Percentiles rank a stretch among this genome's conserved stretches.
Conservation (phyloP, 37 sponge, comb jelly and placozoan species). For the Ianthella basta region DNA sequence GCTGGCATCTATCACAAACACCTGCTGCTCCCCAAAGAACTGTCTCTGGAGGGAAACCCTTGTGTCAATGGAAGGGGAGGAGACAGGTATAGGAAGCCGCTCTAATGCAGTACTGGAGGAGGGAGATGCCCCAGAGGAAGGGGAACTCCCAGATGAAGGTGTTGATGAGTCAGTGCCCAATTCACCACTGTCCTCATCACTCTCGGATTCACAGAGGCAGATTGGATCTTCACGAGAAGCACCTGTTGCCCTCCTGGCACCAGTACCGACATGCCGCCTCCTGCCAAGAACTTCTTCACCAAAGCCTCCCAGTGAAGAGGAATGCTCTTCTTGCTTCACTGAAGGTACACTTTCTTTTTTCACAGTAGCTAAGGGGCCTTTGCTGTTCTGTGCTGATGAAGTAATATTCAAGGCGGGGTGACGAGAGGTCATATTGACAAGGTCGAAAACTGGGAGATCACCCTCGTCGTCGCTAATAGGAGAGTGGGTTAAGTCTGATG, state of each 20-base stretch:
- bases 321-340: background rate
- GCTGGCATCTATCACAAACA: conserved; percentile 87
- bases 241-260: background rate
- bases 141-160: background rate
- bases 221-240: background rate
- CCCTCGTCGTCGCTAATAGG: background rate
- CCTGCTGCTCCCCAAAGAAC: conserved; percentile 46
- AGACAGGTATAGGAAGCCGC: background rate
- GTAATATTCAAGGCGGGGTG: background rate
- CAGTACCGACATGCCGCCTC: background rate
- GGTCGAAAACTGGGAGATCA: conserved; percentile 5
- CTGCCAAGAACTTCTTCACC: background rate
- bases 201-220: conserved; percentile 1
- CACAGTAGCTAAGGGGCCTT: background rate
- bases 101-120: background rate
- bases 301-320: too few relatives aligned
- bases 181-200: background rate
- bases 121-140: background rate
- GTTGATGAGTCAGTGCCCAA: background rate
- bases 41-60: conserved; percentile 1
- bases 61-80: background rate
- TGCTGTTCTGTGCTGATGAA: background rate
- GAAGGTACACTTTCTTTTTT: background rate
- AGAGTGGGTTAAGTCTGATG: too few relatives aligned
- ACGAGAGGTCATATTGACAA: conserved; percentile 6